Conservation (phyloP, 2,113 vertebrate species). For the Ellobius talpinus region DNA sequence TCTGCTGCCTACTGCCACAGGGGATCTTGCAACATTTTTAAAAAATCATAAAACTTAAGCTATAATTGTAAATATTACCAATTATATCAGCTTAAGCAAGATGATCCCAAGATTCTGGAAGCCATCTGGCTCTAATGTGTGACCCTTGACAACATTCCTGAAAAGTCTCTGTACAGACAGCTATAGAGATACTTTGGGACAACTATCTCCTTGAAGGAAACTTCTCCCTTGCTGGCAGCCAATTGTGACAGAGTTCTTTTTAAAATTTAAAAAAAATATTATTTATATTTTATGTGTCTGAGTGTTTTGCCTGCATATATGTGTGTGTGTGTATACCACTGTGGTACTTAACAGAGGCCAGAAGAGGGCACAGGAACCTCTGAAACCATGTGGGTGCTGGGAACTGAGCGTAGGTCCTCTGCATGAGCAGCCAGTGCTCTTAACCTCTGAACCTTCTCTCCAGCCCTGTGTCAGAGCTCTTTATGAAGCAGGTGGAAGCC, state of each 20-base stretch:
- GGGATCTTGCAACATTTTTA: no score
- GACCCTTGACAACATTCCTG: neutral
- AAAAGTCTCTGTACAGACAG: neutral
- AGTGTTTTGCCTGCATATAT: neutral
- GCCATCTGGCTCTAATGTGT: neutral
- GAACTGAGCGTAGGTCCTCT: neutral
- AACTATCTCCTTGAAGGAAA: neutral
- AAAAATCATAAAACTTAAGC: no score
- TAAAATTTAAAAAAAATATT: neutral
- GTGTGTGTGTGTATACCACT: neutral
- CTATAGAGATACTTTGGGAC: neutral
- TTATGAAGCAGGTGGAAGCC: neutral
- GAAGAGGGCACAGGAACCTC: neutral
- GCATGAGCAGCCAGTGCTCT: neutral
- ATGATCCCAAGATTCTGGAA: rapidly evolving
- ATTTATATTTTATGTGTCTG: neutral
- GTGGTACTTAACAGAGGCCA: neutral
- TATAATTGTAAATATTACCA: neutral
- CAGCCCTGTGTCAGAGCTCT: neutral
- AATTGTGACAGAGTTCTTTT: neutral
- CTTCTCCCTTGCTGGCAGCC: neutral
- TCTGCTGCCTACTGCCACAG: no score
- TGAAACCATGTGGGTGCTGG: neutral
- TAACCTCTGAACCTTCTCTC: neutral
- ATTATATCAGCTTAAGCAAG: neutral